Conservation (phyloP, 37 sponge, comb jelly and placozoan genomes). For the Bolinopsis microptera region DNA sequence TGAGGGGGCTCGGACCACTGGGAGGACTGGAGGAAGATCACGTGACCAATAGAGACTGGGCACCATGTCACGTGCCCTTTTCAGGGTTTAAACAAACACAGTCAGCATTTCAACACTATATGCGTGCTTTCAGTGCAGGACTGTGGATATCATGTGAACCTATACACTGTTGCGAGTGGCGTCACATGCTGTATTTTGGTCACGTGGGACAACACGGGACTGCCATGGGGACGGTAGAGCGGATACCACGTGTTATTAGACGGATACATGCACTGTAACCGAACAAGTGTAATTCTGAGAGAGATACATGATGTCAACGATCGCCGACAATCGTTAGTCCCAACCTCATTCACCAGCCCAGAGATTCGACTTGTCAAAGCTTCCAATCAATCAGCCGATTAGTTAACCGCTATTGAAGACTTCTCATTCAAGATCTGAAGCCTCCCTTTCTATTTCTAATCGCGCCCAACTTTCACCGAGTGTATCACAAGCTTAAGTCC, state of each 20-base stretch:
- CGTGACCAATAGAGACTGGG: neutral
- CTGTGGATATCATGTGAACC: neutral
- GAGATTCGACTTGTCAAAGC: neutral
- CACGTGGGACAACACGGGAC: neutral
- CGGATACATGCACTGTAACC: neutral
- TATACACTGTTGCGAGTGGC: neutral
- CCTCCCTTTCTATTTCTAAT: neutral
- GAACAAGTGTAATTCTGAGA: neutral
- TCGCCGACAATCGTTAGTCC: neutral
- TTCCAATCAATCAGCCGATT: neutral
- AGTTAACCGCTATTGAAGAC: neutral
- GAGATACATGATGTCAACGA: neutral
- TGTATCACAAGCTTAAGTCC: neutral
- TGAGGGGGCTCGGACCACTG: neutral
- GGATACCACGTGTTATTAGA: neutral
- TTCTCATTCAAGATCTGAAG: neutral
- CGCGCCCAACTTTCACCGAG: neutral
- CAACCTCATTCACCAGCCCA: neutral
- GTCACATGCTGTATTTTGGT: neutral
- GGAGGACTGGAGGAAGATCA: neutral
- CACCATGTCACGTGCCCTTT: neutral
- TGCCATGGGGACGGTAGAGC: neutral
- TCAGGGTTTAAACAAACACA: constrained; percentile 48
- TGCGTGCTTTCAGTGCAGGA: neutral
- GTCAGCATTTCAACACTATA: constrained; percentile 34